Percentiles rank a stretch among this genome's conserved stretches.
These are phyloP conservation scores for Nemapogon koenigi DNA, from an alignment of 2,888 invertebrate species.

Conservation along the genomic window DNA sequence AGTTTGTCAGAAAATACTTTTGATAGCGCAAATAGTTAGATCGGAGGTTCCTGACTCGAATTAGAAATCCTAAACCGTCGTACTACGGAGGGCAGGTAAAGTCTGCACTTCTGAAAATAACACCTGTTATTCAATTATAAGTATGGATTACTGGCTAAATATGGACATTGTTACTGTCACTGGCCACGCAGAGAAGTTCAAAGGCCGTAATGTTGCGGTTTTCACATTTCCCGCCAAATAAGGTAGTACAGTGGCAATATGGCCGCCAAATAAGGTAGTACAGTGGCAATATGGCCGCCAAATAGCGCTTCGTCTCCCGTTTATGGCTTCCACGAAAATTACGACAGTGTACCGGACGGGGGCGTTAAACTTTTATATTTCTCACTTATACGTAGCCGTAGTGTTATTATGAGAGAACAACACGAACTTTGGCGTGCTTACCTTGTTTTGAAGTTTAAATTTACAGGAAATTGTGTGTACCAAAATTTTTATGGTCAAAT, in stretches of 20 bases:
- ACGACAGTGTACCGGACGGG: conserved; percentile 40
- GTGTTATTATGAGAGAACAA: conserved; percentile 31
- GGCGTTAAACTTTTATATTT: conserved; percentile 52
- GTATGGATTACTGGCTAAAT: no score
- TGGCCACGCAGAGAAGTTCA: no score
- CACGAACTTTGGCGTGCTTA: conserved; percentile 21
- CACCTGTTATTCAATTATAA: no score
- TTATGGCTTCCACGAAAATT: conserved; percentile 56
- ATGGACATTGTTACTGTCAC: no score
- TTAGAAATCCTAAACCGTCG: no score
- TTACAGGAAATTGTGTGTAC: conserved; percentile 1
- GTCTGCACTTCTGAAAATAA: no score
- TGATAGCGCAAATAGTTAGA: no score
- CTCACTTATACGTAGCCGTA: conserved; percentile 24
- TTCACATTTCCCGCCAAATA: conserved; percentile 38
- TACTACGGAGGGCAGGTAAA: no score
- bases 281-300: conserved; percentile 41
- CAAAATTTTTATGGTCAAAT: conserved; percentile 3
- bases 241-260: conserved; percentile 38
- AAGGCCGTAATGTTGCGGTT: no score
- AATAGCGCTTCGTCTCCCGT: conserved; percentile 28
- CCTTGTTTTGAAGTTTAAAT: conserved; percentile 22
- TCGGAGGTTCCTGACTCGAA: no score
- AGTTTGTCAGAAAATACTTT: no score
- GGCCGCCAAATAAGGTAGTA: conserved; percentile 35